Base-by-base conservation (phyloP, 2,888 invertebrate species). In the Amblyjoppa proteus region DNA sequence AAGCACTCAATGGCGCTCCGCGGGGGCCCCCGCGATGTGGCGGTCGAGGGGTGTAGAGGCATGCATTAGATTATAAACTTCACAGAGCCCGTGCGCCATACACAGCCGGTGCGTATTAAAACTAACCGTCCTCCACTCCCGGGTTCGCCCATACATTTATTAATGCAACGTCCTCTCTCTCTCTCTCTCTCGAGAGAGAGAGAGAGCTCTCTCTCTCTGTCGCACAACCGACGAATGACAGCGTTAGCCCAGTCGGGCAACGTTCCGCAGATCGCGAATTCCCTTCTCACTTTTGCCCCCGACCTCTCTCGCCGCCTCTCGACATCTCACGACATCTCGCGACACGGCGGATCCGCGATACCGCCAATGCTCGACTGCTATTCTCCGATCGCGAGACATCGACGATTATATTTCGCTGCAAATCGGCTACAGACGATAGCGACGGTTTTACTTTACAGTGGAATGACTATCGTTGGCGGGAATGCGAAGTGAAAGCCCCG, bases 41-140 rank as follows among this genome's bases (percentile, higher is more conserved):
- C 86, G 89, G 87, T 86, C 84, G 89, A 89, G 92, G 92, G 91
- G 91, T 88, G 88, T 89, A 90, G 16, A 49, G 88, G 85, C 89
- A 90, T 90, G 91, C 92, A 93, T 93, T 93, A 92, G 92, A 93
- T 93, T 93, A 93, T 93, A 91, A 93, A 93, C 92, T 93, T 93
- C 92, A 92, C 91, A 93, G 92, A 91, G 88, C 34, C 84, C 91
- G 25, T 64, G 76, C 64, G 81, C 80, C 25, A 75, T 34, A 64
- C 64, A 31, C 31, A 16, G 7, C 31, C 64, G 64, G 1, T 16
- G 53, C 20, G 64, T 64, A 34, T 64, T 31, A 61, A n/a, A 66
- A 64, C 68, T 68, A 71, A 45, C 81, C 45, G 45, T 45, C 25
- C 64, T 73, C 83, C 58, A 66, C 45, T 74, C 61, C 45, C 58